Percentiles rank a stretch among this genome's conserved stretches.
Conservation (phyloP, 2,888 invertebrate species). For the Tridacna crocea region DNA sequence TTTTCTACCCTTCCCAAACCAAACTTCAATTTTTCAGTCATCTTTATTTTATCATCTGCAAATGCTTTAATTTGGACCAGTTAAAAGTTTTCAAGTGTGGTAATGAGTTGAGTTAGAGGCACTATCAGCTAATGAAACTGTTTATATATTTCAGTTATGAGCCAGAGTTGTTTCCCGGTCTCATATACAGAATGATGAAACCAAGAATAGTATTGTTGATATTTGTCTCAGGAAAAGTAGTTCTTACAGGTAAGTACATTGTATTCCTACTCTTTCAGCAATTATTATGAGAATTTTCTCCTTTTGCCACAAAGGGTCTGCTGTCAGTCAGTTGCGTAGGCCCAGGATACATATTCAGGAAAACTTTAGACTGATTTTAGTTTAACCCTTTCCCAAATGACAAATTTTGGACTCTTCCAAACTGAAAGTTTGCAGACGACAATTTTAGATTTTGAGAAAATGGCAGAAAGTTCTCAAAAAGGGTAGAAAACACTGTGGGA, state of each 20-base stretch:
- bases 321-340: neutral
- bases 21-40: too few species aligned
- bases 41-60: too few species aligned
- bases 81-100: too few species aligned
- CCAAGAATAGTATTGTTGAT: slow-evolving; percentile 97
- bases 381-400: too few species aligned
- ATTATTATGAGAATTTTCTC: neutral
- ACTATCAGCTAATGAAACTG: too few species aligned
- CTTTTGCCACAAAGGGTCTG: neutral
- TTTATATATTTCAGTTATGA: slow-evolving; percentile 90
- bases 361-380: neutral
- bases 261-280: neutral
- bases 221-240: slow-evolving; percentile 99
- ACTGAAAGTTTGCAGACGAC: too few species aligned
- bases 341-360: neutral
- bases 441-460: too few species aligned
- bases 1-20: too few species aligned
- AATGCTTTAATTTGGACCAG: too few species aligned
- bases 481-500: neutral
- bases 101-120: too few species aligned
- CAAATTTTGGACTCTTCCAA: too few species aligned
- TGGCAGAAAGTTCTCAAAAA: too few species aligned
- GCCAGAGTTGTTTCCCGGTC: slow-evolving; percentile 99
- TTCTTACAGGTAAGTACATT: slow-evolving; percentile 89
- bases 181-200: slow-evolving; percentile 98